Conservation (phyloP, 2,797 vertebrate genomes). For the Tamandua tetradactyla region DNA sequence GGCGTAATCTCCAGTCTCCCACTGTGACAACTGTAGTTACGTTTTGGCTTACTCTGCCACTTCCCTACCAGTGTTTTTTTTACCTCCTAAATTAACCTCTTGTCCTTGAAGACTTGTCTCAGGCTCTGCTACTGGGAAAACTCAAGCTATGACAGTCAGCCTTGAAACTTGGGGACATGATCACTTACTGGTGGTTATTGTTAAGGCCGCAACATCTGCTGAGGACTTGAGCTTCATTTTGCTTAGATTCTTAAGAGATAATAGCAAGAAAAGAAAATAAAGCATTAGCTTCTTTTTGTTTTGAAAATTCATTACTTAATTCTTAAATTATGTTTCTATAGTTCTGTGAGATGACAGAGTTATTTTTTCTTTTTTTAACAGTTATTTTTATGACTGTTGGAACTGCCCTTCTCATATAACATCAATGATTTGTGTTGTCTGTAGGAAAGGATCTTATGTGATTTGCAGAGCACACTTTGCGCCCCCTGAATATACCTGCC, state of each 20-base stretch:
- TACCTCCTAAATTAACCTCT: background rate
- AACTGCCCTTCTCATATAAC: background rate
- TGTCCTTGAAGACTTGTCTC: background rate
- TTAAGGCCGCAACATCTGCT: background rate
- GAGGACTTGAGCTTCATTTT: conserved; percentile 22
- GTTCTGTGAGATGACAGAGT: conserved; percentile 19
- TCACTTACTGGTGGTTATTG: background rate
- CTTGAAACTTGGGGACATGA: background rate
- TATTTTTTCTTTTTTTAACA: no score
- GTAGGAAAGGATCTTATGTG: background rate
- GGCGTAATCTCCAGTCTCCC: background rate
- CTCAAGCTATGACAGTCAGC: background rate
- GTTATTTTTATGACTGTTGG: background rate
- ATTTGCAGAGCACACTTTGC: background rate
- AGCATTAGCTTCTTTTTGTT: background rate
- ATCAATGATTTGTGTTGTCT: background rate
- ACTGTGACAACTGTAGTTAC: background rate
- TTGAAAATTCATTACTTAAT: background rate
- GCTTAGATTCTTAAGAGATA: background rate
- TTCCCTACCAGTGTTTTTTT: background rate
- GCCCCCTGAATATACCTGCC: background rate
- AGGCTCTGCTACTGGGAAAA: background rate
- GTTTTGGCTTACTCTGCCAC: background rate
- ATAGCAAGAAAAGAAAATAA: background rate
- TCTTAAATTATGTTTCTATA: background rate